Base-by-base conservation (phyloP, 2,113 vertebrate species). In the Rhadina sibilatrix region DNA sequence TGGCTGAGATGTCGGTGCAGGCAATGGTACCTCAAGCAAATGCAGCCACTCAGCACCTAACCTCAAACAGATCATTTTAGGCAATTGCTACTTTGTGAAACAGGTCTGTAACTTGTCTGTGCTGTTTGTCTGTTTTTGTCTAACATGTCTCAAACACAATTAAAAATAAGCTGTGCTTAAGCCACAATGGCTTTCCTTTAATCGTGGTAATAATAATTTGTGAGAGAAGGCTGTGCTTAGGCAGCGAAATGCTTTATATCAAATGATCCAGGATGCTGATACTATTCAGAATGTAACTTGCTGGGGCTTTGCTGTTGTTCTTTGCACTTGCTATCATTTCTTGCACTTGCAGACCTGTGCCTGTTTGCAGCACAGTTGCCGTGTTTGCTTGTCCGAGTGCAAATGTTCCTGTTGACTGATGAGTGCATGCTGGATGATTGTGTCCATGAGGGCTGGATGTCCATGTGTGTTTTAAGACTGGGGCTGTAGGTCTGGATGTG, bases 381-480 rank as follows among this genome's bases (percentile, higher is more conserved):
- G 20, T 3, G 0, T 59, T 71, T 81, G 56, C 31, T 70, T 63
- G 28, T 70, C 40, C 0, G 0, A 47, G 44, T 40, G 38, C 24
- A 57, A 49, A 27, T 10, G 31, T 21, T 72, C 4, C 0, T 8
- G 42, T 23, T 64, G 66, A 40, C 37, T 60, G 30, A 31, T 37
- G 44, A 60, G 86, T 5, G 21, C 19, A 0, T 21, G n/a, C 46
- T 79, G 84, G 30, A 3, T 37, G 33, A 4, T 27, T 23, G 23
- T 35, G 38, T 37, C 35, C 12, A 0, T 8, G 30, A 10, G 15
- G 37, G 54, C 68, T 4, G 4, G 25, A 21, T 54, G 23, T 23
- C 46, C 6, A 0, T 5, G 9, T 49, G 40, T 53, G 1, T 33
- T 87, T 54, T 63, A 9, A 49, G 69, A 12, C 22, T 42, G 56